Conservation (phyloP, 2,888 invertebrate genomes). For the Hirtodrosophila alboralis region DNA sequence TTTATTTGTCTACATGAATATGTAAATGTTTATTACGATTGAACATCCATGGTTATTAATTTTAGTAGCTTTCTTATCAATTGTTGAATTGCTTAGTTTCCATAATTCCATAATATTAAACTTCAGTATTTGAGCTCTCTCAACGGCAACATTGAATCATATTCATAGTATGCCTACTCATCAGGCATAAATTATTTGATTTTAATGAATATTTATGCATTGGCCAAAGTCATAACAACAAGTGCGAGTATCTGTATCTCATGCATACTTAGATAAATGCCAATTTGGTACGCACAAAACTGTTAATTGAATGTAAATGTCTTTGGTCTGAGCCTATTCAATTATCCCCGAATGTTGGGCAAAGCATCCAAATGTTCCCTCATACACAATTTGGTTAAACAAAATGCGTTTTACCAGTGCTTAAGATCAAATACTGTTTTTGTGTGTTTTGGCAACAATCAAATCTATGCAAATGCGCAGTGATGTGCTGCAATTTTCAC, state of each 20-base stretch:
- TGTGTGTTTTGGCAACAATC: slow-evolving; percentile 45
- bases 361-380: not conserved
- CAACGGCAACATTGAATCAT: slow-evolving; percentile 5
- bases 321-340: slow-evolving; percentile 59
- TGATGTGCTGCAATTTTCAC: slow-evolving; percentile 52
- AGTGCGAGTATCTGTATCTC: slow-evolving; percentile 34
- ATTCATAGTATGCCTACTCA: slow-evolving; percentile 15
- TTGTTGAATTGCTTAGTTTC: not conserved
- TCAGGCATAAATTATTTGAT: slow-evolving; percentile 29
- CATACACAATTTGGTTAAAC: slow-evolving; percentile 37
- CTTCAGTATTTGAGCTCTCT: slow-evolving; percentile 1
- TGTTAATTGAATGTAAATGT: slow-evolving; percentile 75
- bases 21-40: no score
- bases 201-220: slow-evolving; percentile 45
- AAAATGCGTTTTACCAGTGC: slow-evolving; percentile 39
- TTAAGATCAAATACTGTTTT: slow-evolving; percentile 63
- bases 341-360: slow-evolving; percentile 66
- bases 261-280: slow-evolving; percentile 40
- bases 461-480: slow-evolving; percentile 67
- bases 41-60: no score
- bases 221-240: slow-evolving; percentile 19
- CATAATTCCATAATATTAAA: slow-evolving; percentile 18
- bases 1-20: no score
- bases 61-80: not conserved
- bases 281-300: slow-evolving; percentile 46